Evolutionary conservation across 2,113 vertebrate species (phyloP).

Genomic region (Hippocampus abdominalis): DNA sequence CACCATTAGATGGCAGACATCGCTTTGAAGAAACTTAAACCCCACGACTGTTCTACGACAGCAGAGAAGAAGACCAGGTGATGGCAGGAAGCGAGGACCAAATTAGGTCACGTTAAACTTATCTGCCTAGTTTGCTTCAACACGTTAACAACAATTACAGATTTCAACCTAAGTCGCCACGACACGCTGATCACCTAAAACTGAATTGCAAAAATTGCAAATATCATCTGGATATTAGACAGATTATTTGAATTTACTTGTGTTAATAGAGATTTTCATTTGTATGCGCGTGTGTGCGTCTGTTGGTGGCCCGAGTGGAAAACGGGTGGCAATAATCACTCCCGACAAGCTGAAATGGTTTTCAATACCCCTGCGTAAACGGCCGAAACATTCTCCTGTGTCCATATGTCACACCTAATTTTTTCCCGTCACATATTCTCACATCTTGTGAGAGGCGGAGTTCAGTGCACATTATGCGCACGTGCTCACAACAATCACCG

Average conservation of each 20-base stretch:
- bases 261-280: neutral
- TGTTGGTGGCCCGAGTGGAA: neutral
- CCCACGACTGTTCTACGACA: too few relatives aligned
- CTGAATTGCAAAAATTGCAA: too few relatives aligned
- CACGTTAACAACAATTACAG: too few relatives aligned
- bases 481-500: neutral
- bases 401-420: neutral
- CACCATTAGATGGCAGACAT: too few relatives aligned
- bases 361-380: neutral
- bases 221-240: too few relatives aligned
- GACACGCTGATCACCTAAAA: too few relatives aligned
- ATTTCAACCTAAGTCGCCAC: too few relatives aligned
- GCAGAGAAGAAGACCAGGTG: too few relatives aligned
- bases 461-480: neutral
- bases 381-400: neutral
- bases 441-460: neutral
- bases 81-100: too few relatives aligned
- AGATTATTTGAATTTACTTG: neutral
- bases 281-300: neutral
- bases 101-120: too few relatives aligned
- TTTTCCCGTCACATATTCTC: constrained; percentile 1
- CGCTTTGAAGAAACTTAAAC: too few relatives aligned
- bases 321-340: neutral
- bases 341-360: neutral
- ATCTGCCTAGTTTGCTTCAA: too few relatives aligned